Evolutionary conservation across 2,113 vertebrate genomes (phyloP).

Genomic region (Istiophorus platypterus): DNA sequence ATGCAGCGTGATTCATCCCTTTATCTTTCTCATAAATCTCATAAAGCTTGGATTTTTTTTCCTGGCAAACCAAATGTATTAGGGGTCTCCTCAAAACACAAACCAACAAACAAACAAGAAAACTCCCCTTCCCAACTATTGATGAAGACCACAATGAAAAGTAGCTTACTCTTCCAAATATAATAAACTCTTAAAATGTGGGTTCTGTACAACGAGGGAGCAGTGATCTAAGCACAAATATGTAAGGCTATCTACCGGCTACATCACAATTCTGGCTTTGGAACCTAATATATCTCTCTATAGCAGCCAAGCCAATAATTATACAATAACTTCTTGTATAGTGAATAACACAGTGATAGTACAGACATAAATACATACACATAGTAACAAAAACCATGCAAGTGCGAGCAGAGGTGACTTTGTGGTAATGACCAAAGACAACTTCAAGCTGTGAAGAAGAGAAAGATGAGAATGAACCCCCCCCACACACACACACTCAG

Average conservation of each 20-base stretch:
- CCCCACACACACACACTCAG: background rate
- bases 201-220: constrained; percentile 52
- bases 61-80: background rate
- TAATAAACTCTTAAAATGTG: constrained; percentile 47
- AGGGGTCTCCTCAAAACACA: background rate
- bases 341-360: constrained; percentile 73
- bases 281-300: constrained; percentile 74
- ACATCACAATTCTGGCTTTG: constrained; percentile 67
- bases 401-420: constrained; percentile 52
- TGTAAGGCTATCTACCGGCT: constrained; percentile 40
- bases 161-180: constrained; percentile 52
- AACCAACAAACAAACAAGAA: no score
- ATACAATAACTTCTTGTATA: constrained; percentile 65
- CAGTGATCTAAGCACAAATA: constrained; percentile 44
- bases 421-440: constrained; percentile 28
- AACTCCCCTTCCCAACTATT: background rate
- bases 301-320: constrained; percentile 78
- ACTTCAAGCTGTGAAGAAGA: constrained; percentile 29
- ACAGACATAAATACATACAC: constrained; percentile 73
- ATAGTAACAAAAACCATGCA: constrained; percentile 72
- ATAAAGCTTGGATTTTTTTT: constrained; percentile 11
- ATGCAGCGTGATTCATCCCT: constrained; percentile 4
- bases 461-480: constrained; percentile 1
- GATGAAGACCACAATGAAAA: constrained; percentile 27
- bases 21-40: constrained; percentile 26